Conservation (phyloP, 2,113 vertebrate species). For the Bubo bubo region DNA sequence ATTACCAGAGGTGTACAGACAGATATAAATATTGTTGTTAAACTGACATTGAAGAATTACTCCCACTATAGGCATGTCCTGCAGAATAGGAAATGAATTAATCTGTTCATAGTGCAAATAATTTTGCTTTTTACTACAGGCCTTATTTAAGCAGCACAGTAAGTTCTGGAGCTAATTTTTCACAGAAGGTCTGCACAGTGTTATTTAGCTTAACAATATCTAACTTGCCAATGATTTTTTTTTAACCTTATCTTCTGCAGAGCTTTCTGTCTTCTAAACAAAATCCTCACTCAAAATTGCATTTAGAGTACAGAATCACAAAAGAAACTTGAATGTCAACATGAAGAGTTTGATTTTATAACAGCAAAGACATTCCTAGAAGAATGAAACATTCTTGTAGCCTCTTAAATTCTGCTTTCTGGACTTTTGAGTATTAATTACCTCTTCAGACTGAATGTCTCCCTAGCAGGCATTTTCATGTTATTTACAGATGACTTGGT, state of each 20-base stretch:
- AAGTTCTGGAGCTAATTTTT: not conserved
- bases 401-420: slow-evolving; percentile 29
- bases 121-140: not conserved
- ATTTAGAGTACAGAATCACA: not conserved
- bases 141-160: not conserved
- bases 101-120: not conserved
- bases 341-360: slow-evolving; percentile 9
- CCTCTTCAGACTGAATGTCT: slow-evolving; percentile 11
- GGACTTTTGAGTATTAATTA: slow-evolving; percentile 45
- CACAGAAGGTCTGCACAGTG: not conserved
- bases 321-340: not conserved
- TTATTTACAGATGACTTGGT: slow-evolving; percentile 9
- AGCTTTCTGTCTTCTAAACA: not conserved
- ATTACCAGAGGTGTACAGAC: not conserved
- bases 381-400: slow-evolving; percentile 14
- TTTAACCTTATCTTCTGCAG: not conserved
- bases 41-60: not conserved
- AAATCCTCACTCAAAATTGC: not conserved
- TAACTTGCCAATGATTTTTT: not conserved
- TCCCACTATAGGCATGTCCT: not conserved
- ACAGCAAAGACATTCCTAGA: not conserved
- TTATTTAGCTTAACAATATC: not conserved
- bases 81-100: not conserved
- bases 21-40: not conserved
- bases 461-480: slow-evolving; percentile 7